Base-by-base conservation (phyloP, 2,888 invertebrate genomes). In the Erebia aethiops region DNA sequence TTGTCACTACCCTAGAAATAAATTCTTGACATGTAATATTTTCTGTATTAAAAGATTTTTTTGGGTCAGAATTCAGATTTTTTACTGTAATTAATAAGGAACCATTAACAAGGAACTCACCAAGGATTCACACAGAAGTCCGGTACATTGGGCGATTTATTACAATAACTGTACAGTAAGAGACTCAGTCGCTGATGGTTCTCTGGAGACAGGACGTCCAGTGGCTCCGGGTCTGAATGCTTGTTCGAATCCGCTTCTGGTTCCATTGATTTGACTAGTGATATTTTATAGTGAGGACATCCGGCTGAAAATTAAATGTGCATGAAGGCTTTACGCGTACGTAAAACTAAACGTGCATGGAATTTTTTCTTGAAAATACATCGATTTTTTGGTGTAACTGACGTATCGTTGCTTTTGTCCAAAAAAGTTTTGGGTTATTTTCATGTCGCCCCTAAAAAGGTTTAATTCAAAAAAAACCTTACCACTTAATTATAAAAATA, bases 91-190 rank as follows among this genome's bases (percentile, higher is more conserved):
- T n/a, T n/a, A n/a, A n/a, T n/a, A n/a, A n/a, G n/a, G n/a, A n/a
- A n/a, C n/a, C n/a, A n/a, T n/a, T n/a, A 14, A 51, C 7, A 51
- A 8, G 18, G 54, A 10, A 54, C 94, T 91, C 82, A 96, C 97
- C 97, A 97, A 0, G 98, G 98, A 82, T 97, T 96, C 0, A 98
- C 97, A 85, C 98, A 98, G 84, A 98, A 98, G 71, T 96, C 96
- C 0, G 98, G 98, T 2, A 97, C 96, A 81, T 98, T 97, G 46
- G 95, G 94, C 0, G 96, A 96, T 80, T 94, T 94, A 73, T 94
- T 94, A 75, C 97, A 96, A 83, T 96, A 98, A 84, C 98, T 98
- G 84, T 98, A 99, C 84, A 99, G 97, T 70, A 99, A 92, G 51
- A 99, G 96, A 7, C 97, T 96, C 64, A 99, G 91, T 63, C 96